phyloP scores from a whole-genome alignment of 1,140 invertebrate species.

The Reticulitermes speratus region DNA sequence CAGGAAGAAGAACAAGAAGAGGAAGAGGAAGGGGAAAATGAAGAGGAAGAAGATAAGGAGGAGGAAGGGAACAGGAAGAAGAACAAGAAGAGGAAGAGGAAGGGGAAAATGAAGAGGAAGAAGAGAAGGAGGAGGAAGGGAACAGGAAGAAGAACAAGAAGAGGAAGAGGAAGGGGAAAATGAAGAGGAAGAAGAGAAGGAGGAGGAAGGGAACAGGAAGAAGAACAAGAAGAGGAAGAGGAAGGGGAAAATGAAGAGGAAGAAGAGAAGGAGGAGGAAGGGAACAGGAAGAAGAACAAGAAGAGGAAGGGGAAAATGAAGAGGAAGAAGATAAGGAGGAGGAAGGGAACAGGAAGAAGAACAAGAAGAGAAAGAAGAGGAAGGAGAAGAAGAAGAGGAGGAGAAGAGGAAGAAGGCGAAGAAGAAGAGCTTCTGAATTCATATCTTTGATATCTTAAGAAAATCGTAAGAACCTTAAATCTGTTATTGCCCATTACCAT shows the following conservation, averaged over 20 bases:
- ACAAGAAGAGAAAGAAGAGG: conserved; percentile 20
- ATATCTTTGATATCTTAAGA: too few species aligned
- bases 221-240: neutral
- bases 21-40: conserved; percentile 9
- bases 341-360: conserved; percentile 13
- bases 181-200: conserved; percentile 6
- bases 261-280: conserved; percentile 19
- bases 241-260: conserved; percentile 26
- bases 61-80: too few species aligned
- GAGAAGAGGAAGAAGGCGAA: too few species aligned
- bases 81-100: too few species aligned
- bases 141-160: too few species aligned
- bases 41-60: conserved; percentile 12
- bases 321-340: too few species aligned
- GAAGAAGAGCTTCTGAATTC: neutral
- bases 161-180: neutral
- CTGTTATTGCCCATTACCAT: too few species aligned
- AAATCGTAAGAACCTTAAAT: too few species aligned
- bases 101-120: conserved; percentile 14
- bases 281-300: neutral
- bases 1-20: too few species aligned
- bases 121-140: conserved; percentile 12
- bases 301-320: too few species aligned
- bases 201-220: conserved; percentile 23
- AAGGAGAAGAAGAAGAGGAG: neutral